Conservation (phyloP, 2,888 invertebrate species). For the Hemicrepidius hirtus region DNA sequence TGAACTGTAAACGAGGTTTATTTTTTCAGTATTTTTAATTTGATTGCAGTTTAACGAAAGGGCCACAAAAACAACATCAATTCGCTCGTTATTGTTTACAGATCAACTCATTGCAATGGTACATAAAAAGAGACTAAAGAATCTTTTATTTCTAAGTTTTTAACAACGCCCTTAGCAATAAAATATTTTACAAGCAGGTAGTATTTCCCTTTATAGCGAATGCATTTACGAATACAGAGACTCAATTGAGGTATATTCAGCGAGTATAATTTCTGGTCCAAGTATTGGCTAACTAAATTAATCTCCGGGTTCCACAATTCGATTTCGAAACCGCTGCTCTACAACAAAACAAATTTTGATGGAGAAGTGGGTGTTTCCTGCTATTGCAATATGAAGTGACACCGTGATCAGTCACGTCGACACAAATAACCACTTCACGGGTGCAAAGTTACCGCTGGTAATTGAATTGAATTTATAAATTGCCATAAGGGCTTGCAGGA, state of each 20-base stretch:
- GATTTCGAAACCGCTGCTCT: background rate
- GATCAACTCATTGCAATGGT: background rate
- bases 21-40: constrained; percentile 44
- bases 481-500: constrained; percentile 10
- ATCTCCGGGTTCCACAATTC: background rate
- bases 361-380: constrained; percentile 27
- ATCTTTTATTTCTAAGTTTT: background rate
- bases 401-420: constrained; percentile 33
- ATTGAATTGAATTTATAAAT: constrained; percentile 37
- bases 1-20: constrained; percentile 53
- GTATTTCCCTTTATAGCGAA: too few relatives aligned
- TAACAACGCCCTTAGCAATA: background rate
- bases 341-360: constrained; percentile 36
- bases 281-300: background rate
- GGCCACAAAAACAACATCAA: background rate
- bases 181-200: too few relatives aligned
- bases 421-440: constrained; percentile 25
- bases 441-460: constrained; percentile 33
- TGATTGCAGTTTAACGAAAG: constrained; percentile 21
- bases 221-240: background rate
- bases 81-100: background rate
- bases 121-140: background rate
- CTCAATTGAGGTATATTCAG: background rate
- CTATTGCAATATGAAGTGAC: constrained; percentile 23
- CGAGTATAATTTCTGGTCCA: constrained; percentile 11